Evolutionary conservation across 2,113 vertebrate genomes (phyloP).

Genomic region (Callocephalon fimbriatum): DNA sequence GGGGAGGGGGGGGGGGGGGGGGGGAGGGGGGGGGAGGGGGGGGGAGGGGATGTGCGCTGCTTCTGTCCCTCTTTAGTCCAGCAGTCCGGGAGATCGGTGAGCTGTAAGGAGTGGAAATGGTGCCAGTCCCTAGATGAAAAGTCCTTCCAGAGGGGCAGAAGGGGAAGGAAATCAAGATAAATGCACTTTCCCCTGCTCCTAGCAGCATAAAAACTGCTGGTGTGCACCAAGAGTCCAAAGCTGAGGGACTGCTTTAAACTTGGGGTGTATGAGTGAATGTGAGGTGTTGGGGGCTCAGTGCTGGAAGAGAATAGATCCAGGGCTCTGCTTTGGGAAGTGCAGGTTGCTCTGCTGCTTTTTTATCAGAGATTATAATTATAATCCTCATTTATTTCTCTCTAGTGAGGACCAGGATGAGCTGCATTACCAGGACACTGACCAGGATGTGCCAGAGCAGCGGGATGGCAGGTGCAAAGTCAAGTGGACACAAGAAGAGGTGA

Average conservation of each 20-base stretch:
- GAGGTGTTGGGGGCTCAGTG: neutral
- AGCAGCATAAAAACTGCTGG: fast-evolving
- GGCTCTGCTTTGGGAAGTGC: neutral
- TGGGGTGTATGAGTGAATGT: neutral
- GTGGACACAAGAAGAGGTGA: constrained; percentile 93
- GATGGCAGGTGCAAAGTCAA: constrained; percentile 93
- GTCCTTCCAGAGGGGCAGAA: neutral
- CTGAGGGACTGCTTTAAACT: neutral
- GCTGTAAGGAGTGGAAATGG: neutral
- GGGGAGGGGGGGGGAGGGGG: too few relatives aligned
- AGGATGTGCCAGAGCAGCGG: constrained; percentile 88
- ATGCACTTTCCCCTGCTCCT: fast-evolving
- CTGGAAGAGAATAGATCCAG: neutral
- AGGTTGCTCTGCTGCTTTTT: neutral
- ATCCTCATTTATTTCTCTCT: neutral
- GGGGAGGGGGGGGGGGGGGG: too few relatives aligned
- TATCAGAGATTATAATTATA: neutral
- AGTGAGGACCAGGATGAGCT: constrained; percentile 93
- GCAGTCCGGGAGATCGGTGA: fast-evolving
- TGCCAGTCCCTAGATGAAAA: neutral
- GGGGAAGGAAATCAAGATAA: neutral
- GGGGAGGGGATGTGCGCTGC: neutral
- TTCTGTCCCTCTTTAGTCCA: fast-evolving
- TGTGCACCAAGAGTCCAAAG: fast-evolving
- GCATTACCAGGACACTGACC: constrained; percentile 88